Evolutionary conservation across 2,797 vertebrate species (phyloP), one percentile per base, ranked within the genome.

Genomic region (Cichlasoma orientale): DNA sequence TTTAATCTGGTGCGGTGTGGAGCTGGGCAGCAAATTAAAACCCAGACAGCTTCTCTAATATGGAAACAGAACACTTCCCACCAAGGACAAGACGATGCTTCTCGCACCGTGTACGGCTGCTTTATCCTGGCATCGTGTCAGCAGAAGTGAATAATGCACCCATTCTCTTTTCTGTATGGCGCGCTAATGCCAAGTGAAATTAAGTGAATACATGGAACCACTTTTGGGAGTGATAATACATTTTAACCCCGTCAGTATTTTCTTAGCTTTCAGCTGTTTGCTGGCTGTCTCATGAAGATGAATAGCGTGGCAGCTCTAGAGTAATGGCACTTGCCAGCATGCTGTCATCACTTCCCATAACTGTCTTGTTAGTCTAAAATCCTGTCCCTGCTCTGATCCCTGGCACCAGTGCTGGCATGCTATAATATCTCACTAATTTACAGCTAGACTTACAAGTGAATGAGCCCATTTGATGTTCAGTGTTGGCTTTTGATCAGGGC

Each of bases 401-500:
- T 83, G 87, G 80, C 83, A 85, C 80, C 56, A 2, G 41, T 1
- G 5, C 71, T 72, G 72, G 82, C 81, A 83, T 21, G 4, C 66
- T 59, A 53, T 79, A 78, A 87, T 77, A 44, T 86, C 76, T 75
- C 36, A 1, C 85, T 90, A 89, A 91, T 92, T 92, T 87, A 90
- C 86, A 86, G 88, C 83, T 86, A 83, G 82, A 85, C 88, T 86
- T 85, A 81, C 79, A 80, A 88, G 86, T 78, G 86, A 90, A 84
- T 73, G 84, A 88, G 86, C 36, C 77, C 0, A 58, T 91, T 87
- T 86, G 87, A 91, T 92, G 89, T 90, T 88, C 54, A 76, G 63
- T 59, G 83, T 83, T 90, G 87, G 84, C 87, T 89, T 90, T 85
- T 90, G 88, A 91, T 90, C 90, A 82, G 75, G 76, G 80, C 74